Base-by-base conservation (phyloP, 2,113 vertebrate genomes). In the Antechinus stuartii region DNA sequence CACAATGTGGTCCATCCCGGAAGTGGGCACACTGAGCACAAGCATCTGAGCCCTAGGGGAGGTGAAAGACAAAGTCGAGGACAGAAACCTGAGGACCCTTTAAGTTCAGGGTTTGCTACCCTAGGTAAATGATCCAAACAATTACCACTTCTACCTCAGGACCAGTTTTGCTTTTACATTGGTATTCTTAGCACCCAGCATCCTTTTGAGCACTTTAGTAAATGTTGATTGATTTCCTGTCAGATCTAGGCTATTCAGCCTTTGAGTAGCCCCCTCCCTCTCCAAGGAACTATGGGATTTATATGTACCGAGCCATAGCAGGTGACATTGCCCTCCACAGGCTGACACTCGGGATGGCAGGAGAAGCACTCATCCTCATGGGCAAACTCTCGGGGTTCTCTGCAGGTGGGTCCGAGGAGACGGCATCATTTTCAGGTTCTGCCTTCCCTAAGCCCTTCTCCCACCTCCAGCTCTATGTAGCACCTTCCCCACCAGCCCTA, bases 1-100 rank as follows among this genome's bases (percentile, higher is more conserved):
- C 99, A 94, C 99, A 99, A 98, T 99, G 99, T 10, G 99, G 99
- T 7, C 99, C 99, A 24, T 99, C 99, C 52, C 97, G 98, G 91
- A 99, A 98, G 49, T 98, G 99, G 49, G 98, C 98, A 57, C 99
- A 99, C 0, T 94, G 98, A 26, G 97, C 94, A 96, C 99, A 99
- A 61, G 99, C 98, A 94, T 99, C 99, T 16, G 99, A 99, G 1
- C 99, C 99, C 99, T 99, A 94, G 7, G 23, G 56, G 54, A 92
- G 91, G 94, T 8, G 61, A 27, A 56, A 92, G 10, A 54, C 7
- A 90, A 49, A 54, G 14, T 92, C 26, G 55, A 93, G 8, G 94
- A 84, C 42, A 14, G 56, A 23, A 24, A 12, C 1, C 0, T 6
- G 84, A 90, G 54, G 35, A 68, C 47, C 91, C 90, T 50, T 0